These are phyloP conservation scores for Smutsia temminckii DNA, from an alignment of 2,797 vertebrate genomes.

Conservation along the genomic window DNA sequence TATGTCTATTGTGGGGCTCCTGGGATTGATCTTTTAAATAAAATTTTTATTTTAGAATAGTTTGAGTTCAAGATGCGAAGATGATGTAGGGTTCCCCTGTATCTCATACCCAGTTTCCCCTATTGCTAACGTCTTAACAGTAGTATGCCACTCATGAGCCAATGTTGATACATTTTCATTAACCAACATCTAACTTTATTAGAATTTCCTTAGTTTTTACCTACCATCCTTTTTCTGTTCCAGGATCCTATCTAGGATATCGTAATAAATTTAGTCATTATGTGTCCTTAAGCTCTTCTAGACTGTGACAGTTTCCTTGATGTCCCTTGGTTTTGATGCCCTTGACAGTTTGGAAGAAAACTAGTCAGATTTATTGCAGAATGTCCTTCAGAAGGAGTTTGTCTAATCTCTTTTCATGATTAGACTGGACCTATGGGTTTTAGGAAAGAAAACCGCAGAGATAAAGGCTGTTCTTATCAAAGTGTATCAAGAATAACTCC, in stretches of 20 bases:
- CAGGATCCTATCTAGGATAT: not conserved
- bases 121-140: not conserved
- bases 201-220: not conserved
- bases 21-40: not conserved
- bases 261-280: not conserved
- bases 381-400: not conserved
- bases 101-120: not conserved
- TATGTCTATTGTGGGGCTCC: not conserved
- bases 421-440: not conserved
- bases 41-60: not conserved
- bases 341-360: not conserved
- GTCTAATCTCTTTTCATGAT: not conserved
- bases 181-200: not conserved
- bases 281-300: not conserved
- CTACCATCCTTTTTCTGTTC: not conserved
- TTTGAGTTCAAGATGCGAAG: slow-evolving; percentile 11
- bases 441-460: slow-evolving; percentile 19
- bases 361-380: not conserved
- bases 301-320: not conserved
- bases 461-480: not conserved
- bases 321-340: not conserved
- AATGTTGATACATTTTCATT: not conserved
- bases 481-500: not conserved
- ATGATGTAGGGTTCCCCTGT: not conserved
- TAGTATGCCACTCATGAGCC: not conserved